Base-by-base conservation (phyloP, 2,888 invertebrate species). In the Chrysotoxum bicinctum region DNA sequence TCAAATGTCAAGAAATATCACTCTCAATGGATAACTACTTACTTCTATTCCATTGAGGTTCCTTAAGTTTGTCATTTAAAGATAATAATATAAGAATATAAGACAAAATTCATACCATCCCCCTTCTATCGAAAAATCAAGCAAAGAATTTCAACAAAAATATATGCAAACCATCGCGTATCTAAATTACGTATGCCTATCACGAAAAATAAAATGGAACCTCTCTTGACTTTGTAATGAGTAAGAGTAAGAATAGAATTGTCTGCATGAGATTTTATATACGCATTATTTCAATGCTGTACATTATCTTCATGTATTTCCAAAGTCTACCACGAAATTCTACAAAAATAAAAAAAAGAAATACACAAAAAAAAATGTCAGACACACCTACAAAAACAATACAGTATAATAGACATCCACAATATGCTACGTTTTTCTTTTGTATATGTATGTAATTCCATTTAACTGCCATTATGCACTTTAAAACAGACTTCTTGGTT, bases 401-500 rank as follows among this genome's bases (percentile, higher is more conserved):
- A 19, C 45, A 9, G 4, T 45, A 4, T 19, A 45, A 19, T 19
- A 21, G n/a, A 40, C 40, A 16, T 32, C 26, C 14, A 35, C 58
- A 7, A 37, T 58, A 12, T 66, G 58, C 58, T 21, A 50, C n/a
- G 40, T 50, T 32, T 23, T 68, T 32, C 8, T 45, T 26, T 16
- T 6, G 9, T 37, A 43, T 26, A 21, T 35, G 40, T 26, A 21
- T 35, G 40, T 54, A 50, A 40, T 72, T 52, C 43, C 6, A 66
- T 73, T 78, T 77, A 35, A 72, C 66, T 77, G 26, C 64, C 60
- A 68, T 74, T 66, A 56, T 80, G 75, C 77, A 82, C 70, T 64
- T 58, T 70, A 48, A 45, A 70, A 45, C 52, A 56, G 76, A 52
- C 70, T 76, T 58, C 70, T 76, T 58, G 48, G 43, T 43, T 48